Base-by-base conservation (phyloP, 2,888 invertebrate genomes). In the Gymnosoma rotundatum region DNA sequence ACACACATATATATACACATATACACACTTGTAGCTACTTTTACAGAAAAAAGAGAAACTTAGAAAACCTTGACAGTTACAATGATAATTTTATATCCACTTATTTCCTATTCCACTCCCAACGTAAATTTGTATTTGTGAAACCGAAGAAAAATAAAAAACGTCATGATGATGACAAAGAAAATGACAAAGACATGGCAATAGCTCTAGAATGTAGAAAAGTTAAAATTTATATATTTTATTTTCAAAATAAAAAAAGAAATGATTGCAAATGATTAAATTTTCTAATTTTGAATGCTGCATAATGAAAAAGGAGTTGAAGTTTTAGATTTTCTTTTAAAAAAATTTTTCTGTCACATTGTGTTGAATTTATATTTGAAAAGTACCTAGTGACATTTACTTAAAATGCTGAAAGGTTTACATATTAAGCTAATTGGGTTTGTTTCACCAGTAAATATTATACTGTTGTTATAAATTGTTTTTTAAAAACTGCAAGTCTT, bases 11-110 rank as follows among this genome's bases (percentile, higher is more conserved):
- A 20, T 25, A n/a, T 3, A 38, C 25, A 10, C 9, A 21, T n/a
- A 45, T 9, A 74, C 14, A 14, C 14, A 7, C 21, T 12, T 12
- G 14, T 32, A 21, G 12, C 45, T 52, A 21, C 6, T 66, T 48
- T 67, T 18, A 61, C 42, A 14, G 10, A 16, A 58, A n/a, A 25
- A 52, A 38, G 18, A 50, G 42, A 61, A 74, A 42, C 20, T 18
- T 32, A 32, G 20, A 58, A 50, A 76, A 18, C 76, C 70, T 82
- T 82, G 81, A 82, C 70, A 82, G 76, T 82, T 82, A 52, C 45
- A 82, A 64, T 70, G 75, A 72, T 72, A 76, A 82, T 82, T 82
- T 75, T 58, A 52, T 70, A 82, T 82, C 70, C 36, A 38, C 52
- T 70, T 60, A 76, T 76, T 52, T 76, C 42, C 58, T 61, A 54